phyloP scores from a whole-genome alignment of 1,140 invertebrate species.

The Apis laboriosa region DNA sequence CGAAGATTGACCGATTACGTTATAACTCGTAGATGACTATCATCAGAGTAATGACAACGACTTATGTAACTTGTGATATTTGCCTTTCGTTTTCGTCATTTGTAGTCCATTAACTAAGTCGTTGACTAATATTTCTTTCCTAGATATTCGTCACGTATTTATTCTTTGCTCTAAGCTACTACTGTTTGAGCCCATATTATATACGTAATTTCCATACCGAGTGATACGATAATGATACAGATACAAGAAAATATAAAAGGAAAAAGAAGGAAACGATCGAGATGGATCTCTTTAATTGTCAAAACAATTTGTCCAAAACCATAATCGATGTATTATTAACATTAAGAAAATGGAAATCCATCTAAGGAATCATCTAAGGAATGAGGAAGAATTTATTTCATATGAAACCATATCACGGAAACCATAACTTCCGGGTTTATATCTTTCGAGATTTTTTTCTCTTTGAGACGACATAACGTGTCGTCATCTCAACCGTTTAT shows the following conservation, averaged over 20 bases:
- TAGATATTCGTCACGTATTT: not conserved
- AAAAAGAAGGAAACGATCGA: no score
- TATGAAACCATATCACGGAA: not conserved
- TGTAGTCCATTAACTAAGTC: no score
- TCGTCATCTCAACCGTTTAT: not conserved
- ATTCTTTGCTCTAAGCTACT: not conserved
- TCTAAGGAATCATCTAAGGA: no score
- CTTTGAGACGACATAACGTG: rapidly evolving
- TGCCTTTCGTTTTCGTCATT: not conserved
- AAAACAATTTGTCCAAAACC: no score
- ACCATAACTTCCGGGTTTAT: not conserved
- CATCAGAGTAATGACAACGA: conserved; percentile 2
- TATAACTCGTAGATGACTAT: conserved; percentile 31
- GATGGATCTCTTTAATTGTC: no score
- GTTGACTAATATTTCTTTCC: not conserved
- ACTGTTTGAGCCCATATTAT: not conserved
- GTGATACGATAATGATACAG: no score
- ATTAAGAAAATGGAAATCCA: not conserved
- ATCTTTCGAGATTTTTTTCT: not conserved
- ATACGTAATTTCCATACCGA: no score
- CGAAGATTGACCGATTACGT: conserved; percentile 7
- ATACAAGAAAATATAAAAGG: no score
- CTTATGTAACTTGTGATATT: conserved; percentile 55
- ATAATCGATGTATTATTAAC: no score
- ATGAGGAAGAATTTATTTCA: not conserved